Base-by-base conservation (phyloP, 2,113 vertebrate species). In the Melanotaenia duboulayi region DNA sequence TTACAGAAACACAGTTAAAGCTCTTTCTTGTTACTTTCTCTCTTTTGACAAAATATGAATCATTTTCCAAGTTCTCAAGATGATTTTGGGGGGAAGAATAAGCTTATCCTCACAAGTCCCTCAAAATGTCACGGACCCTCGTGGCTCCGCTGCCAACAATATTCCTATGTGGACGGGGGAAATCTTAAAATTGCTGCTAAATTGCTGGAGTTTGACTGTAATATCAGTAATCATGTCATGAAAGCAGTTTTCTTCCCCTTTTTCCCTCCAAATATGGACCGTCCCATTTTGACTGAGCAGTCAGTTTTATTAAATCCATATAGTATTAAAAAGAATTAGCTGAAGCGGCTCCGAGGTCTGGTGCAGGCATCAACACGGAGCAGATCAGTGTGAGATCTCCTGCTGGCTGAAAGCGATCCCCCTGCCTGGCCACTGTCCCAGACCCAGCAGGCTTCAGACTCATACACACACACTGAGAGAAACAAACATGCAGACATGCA, bases 381-480 rank as follows among this genome's bases (percentile, higher is more conserved):
- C 77, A 66, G 65, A 87, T 90, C 87, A 74, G 84, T 85, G 84
- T 74, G 85, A 87, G 85, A 91, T 89, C 89, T 87, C 80, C 75
- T 80, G 81, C 87, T 78, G 71, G 59, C 86, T 87, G 85, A 89
- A 87, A 89, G 73, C 48, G 82, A 91, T 89, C 87, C 65, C 61
- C 44, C 58, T 48, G 60, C 62, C 80, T 91, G 90, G 90, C 85
- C 50, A 23, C 74, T 68, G 76, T 88, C 91, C 88, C 80, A 37
- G 85, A 86, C 67, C 8, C 86, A 80, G 84, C 84, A 67, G 71
- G 82, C 63, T 42, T 9, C 55, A 20, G 3, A 42, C 74, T 19
- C 54, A 56, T 39, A 37, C 44, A 37, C 44, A 64, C 55, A 64
- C 51, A 24, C 56, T 58, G 49, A 65, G 13, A 44, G 24, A 71